Conservation (phyloP, 2,797 vertebrate genomes). For the Rhincodon typus region DNA sequence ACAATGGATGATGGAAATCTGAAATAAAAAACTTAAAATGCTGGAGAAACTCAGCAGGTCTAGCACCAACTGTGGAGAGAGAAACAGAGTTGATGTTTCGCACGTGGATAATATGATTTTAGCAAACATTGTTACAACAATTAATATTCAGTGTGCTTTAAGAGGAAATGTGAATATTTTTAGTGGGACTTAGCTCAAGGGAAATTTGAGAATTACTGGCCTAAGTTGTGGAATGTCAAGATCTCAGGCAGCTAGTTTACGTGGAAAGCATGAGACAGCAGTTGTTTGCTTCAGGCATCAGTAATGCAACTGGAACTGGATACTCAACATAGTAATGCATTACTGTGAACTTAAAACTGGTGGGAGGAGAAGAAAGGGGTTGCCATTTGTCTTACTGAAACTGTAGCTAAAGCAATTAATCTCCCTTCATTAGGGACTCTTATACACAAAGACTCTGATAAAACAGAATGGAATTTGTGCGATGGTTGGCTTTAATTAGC, state of each 20-base stretch:
- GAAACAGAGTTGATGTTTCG: too few relatives aligned
- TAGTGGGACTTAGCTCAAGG: background rate
- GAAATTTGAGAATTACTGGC: background rate
- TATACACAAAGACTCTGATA: background rate
- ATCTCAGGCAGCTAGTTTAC: background rate
- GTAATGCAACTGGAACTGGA: background rate
- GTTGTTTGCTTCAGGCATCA: background rate
- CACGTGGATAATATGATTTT: background rate
- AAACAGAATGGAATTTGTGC: background rate
- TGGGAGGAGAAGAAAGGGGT: background rate
- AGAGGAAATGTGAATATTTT: background rate
- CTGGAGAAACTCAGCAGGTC: too few relatives aligned
- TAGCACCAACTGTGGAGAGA: too few relatives aligned
- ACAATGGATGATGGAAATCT: too few relatives aligned
- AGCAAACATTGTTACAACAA: background rate
- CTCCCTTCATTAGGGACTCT: background rate
- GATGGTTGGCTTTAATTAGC: background rate
- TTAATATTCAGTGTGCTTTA: background rate
- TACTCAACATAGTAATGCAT: background rate
- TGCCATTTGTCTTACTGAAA: constrained; percentile 14
- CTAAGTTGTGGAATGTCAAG: background rate
- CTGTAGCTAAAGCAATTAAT: constrained; percentile 10
- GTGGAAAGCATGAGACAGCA: background rate
- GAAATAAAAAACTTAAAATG: too few relatives aligned
- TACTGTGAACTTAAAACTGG: background rate